A percentile compares a stretch with the other conserved stretches of the same genome.
These are phyloP conservation scores for Globia sparganii DNA, from an alignment of 2,888 invertebrate genomes.

Conservation along the genomic window DNA sequence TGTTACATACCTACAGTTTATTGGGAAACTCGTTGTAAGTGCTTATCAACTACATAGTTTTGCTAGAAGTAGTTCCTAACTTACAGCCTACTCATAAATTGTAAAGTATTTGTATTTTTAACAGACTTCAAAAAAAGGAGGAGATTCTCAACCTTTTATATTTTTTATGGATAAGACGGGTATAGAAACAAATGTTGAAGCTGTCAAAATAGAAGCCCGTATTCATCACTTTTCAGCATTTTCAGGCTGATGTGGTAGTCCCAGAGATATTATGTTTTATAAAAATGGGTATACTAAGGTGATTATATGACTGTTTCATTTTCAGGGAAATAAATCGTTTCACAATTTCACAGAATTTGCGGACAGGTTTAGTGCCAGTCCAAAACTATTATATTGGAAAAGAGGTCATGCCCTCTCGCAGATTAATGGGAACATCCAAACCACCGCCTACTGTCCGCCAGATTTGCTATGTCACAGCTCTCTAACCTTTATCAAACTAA, in stretches of 20 bases:
- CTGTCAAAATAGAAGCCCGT: neutral
- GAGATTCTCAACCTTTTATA: neutral
- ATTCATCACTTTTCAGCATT: neutral
- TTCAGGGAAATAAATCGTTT: neutral
- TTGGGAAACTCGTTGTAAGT: constrained; percentile 15
- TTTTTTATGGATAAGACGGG: neutral
- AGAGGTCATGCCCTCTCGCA: constrained; percentile 21
- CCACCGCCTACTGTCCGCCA: constrained; percentile 10
- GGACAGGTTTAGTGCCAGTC: neutral
- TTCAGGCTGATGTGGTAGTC: neutral
- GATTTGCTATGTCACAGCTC: constrained; percentile 35
- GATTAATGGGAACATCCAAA: constrained; percentile 23
- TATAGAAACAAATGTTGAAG: neutral
- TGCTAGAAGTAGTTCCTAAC: neutral
- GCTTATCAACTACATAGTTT: constrained; percentile 5
- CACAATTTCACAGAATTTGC: neutral
- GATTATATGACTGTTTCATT: neutral
- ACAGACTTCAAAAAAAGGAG: neutral
- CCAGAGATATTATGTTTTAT: neutral
- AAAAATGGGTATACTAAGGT: neutral
- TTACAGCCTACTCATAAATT: neutral
- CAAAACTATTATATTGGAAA: constrained; percentile 13
- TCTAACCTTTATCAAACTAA: constrained; percentile 45
- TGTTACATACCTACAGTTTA: constrained; percentile 26
- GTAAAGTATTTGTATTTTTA: neutral